These are phyloP conservation scores for Campoletis sonorensis DNA, from an alignment of 1,140 invertebrate species.

Conservation along the genomic window DNA sequence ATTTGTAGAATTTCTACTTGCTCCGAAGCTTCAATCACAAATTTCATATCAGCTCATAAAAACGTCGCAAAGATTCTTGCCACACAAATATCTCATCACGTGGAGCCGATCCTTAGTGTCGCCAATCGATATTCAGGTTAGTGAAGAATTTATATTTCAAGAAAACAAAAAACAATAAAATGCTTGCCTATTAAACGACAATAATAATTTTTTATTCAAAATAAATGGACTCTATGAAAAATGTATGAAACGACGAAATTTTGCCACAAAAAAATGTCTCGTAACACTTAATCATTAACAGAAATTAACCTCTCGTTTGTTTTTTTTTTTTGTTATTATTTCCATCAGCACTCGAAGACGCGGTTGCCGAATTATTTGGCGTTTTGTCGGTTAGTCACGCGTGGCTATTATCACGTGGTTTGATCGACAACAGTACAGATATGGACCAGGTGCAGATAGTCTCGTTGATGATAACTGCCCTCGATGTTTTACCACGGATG, in stretches of 20 bases:
- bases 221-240: too few species aligned
- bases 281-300: background rate
- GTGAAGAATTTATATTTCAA: background rate
- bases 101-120: constrained; percentile 77
- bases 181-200: too few species aligned
- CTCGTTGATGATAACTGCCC: constrained; percentile 67
- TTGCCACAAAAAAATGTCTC: background rate
- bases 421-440: constrained; percentile 58
- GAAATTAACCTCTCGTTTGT: constrained; percentile 40
- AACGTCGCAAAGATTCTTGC: constrained; percentile 76
- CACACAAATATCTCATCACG: constrained; percentile 74
- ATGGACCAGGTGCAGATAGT: constrained; percentile 58
- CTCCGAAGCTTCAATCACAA: constrained; percentile 76
- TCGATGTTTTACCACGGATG: constrained; percentile 71
- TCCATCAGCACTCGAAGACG: constrained; percentile 67
- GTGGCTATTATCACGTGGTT: constrained; percentile 59
- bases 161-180: too few species aligned
- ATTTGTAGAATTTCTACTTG: constrained; percentile 76
- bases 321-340: background rate
- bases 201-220: too few species aligned
- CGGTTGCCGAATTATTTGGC: constrained; percentile 65
- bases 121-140: constrained; percentile 79
- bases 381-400: constrained; percentile 67
- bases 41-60: constrained; percentile 79
- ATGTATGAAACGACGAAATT: too few species aligned